phyloP scores from a whole-genome alignment of 2,888 invertebrate species.

The Volucella inanis region DNA sequence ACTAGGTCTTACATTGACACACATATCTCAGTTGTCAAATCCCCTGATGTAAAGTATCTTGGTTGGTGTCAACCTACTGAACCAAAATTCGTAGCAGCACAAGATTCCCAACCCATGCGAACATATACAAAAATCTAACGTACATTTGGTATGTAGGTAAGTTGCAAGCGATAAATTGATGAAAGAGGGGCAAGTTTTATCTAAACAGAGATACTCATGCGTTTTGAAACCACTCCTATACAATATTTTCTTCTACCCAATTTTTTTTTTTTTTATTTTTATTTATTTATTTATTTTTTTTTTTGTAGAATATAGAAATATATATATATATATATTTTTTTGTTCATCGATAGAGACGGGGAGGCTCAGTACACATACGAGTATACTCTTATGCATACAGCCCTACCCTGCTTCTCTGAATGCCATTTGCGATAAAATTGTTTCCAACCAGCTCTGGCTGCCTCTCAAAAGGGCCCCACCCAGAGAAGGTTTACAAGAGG shows the following conservation, averaged over 20 bases:
- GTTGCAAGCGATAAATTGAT: slow-evolving; percentile 35
- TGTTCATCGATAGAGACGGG: no score
- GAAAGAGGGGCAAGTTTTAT: slow-evolving; percentile 31
- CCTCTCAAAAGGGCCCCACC: slow-evolving; percentile 19
- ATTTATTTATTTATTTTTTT: no score
- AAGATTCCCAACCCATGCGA: slow-evolving; percentile 8
- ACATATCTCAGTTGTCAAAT: slow-evolving; percentile 47
- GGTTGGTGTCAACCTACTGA: slow-evolving; percentile 64
- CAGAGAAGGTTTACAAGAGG: slow-evolving; percentile 36
- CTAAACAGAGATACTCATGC: not conserved
- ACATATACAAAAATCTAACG: not conserved
- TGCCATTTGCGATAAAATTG: slow-evolving; percentile 66
- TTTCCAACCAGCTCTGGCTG: slow-evolving; percentile 19
- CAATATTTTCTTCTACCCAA: slow-evolving; percentile 26
- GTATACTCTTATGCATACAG: slow-evolving; percentile 18
- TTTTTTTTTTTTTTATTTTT: slow-evolving; percentile 21
- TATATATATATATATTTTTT: slow-evolving; percentile 11
- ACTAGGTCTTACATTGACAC: slow-evolving; percentile 62
- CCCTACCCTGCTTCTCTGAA: slow-evolving; percentile 61
- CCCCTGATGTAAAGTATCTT: slow-evolving; percentile 6
- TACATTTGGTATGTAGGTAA: not conserved
- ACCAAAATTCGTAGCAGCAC: slow-evolving; percentile 45
- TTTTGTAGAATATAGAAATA: slow-evolving; percentile 35
- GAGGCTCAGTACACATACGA: no score
- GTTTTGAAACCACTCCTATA: not conserved